Evolutionary conservation across 2,797 vertebrate genomes (phyloP), one percentile per base, ranked within the genome.

Genomic region (Micrastur ruficollis): DNA sequence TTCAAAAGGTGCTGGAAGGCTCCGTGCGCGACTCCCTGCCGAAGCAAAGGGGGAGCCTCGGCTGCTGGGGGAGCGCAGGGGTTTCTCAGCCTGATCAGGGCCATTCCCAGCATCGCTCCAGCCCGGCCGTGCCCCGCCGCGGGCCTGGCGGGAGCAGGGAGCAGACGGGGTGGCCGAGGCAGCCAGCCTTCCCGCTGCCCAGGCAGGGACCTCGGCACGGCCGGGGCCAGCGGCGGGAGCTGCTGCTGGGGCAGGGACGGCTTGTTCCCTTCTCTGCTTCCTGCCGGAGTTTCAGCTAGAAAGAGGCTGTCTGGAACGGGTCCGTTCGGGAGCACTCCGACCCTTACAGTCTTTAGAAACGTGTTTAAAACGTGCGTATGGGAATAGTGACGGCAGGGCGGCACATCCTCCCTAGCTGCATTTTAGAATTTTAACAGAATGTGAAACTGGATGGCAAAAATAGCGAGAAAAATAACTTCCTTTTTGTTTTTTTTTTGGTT

Each of bases 1-100:
- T 96, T 96, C 91, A 94, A 97, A 96, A 96, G 85, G 53, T 55
- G 20, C 29, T 79, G 79, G 32, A 78, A 90, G 56, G 27, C 44
- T 80, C 47, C 2, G 1, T 29, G 21, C 0, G 0, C 0, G 18
- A 23, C 8, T 66, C 4, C 6, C 5, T 79, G 42, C 73, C 66
- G 70, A 47, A 81, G 92, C 50, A 91, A 89, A 84, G 59, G 44
- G 71, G 36, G 71, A 88, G 66, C 34, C 27, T 85, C 42, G 56
- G 65, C 40, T 87, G 52, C 56, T 78, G 49, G 12, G 38, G 49
- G 40, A 47, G 27, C 0, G 1, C 8, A 12, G 56, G 34, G 50
- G 1, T 32, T 82, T 76, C 74, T 85, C 11, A 15, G 46, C 0
- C 0, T 19, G 21, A 12, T 59, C 1, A 2, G 1, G 44, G 29